Conservation (phyloP, 2,888 invertebrate genomes). For the Apamea monoglypha region DNA sequence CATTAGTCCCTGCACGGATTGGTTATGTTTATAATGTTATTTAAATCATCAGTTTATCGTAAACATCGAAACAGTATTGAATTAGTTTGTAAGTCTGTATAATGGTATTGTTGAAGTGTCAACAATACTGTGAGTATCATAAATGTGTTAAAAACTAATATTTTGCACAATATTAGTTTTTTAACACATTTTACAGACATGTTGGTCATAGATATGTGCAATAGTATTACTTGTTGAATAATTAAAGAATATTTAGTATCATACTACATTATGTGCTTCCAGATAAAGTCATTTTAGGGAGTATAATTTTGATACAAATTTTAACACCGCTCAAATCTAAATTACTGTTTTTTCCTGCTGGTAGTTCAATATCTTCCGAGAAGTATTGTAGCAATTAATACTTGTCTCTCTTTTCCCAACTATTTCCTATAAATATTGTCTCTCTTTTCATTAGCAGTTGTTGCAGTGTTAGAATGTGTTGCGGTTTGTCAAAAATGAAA, state of each 20-base stretch:
- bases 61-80: slow-evolving; percentile 53
- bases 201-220: slow-evolving; percentile 22
- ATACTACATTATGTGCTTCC: slow-evolving; percentile 70
- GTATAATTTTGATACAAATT: slow-evolving; percentile 47
- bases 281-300: slow-evolving; percentile 59
- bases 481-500: slow-evolving; percentile 79
- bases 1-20: slow-evolving; percentile 12
- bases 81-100: slow-evolving; percentile 37
- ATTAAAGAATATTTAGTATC: not conserved
- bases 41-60: slow-evolving; percentile 23
- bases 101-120: slow-evolving; percentile 16
- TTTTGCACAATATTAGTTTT: slow-evolving; percentile 11
- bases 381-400: not conserved
- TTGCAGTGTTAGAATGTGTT: slow-evolving; percentile 57
- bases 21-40: slow-evolving; percentile 16
- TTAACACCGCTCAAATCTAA: slow-evolving; percentile 44
- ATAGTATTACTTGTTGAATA: slow-evolving; percentile 42
- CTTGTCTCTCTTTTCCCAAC: not conserved
- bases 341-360: not conserved
- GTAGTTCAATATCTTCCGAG: not conserved
- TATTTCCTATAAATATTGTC: not conserved
- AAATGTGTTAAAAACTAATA: too few species aligned
- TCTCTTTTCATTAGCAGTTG: slow-evolving; percentile 10
- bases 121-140: too few species aligned
- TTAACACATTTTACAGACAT: slow-evolving; percentile 16